Evolutionary conservation across 2,888 invertebrate genomes (phyloP), one percentile per base, ranked within the genome.

Genomic region (Erebia epiphron): DNA sequence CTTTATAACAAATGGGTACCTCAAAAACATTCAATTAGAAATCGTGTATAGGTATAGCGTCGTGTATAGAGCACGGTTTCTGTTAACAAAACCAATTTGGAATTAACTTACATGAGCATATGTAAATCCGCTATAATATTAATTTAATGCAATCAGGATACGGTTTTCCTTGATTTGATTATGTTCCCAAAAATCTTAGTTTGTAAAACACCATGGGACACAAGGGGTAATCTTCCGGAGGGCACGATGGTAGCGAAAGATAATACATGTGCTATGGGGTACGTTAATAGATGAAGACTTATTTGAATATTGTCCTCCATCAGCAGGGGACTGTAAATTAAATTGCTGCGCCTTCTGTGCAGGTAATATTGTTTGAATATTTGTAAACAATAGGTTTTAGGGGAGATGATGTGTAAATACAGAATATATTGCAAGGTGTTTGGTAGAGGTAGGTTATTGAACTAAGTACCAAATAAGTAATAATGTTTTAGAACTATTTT

Each of bases 301-400:
- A 92, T 93, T 93, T 92, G 91, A 92, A 93, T 93, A 92, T 89
- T 86, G 90, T 87, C 84, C 86, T 82, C 84, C 83, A 90, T 87
- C 86, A 83, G 83, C 85, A 83, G 88, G 89, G 90, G 91, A 89
- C 84, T 85, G 86, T 80, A 87, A 91, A 92, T 92, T 91, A 91
- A 92, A 91, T 88, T 83, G 83, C 80, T 79, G 79, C 81, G 76
- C 86, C 84, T 79, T 86, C 85, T 86, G 84, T 83, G 85, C 89
- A 88, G 88, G 87, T 87, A 85, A 70, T 73, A 65, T 73, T 63
- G 54, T 72, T 69, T 70, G 70, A 73, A 64, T 74, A 73, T 73
- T 73, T 72, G 70, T 72, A 72, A 71, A 75, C 74, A 73, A 74
- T 72, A 65, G 70, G 46, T 72, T 56, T 71, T 71, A 35, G 49